Conservation (phyloP, 1,140 invertebrate species). For the Oncopeltus fasciatus region DNA sequence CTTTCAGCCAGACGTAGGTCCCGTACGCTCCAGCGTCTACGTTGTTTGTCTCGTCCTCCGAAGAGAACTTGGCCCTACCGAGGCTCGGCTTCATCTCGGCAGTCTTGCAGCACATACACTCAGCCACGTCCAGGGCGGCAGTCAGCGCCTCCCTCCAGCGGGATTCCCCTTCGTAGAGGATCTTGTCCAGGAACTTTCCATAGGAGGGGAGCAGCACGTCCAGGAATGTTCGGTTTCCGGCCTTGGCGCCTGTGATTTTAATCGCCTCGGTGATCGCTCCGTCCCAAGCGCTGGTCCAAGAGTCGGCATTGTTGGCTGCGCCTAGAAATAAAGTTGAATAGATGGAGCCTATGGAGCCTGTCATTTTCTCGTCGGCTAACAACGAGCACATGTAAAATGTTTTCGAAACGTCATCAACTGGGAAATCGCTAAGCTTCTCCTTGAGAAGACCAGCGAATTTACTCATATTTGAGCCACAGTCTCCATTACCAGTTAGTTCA, state of each 20-base stretch:
- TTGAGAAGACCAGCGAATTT: background rate
- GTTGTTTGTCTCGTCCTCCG: background rate
- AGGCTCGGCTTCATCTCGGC: background rate
- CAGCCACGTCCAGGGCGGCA: background rate
- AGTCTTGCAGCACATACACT: background rate
- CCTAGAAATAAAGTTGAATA: background rate
- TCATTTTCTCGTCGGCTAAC: background rate
- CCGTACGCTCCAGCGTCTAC: background rate
- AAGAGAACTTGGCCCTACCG: background rate
- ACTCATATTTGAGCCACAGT: background rate
- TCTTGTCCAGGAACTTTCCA: background rate
- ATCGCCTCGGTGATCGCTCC: background rate
- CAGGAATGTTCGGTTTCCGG: background rate
- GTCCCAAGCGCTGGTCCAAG: background rate
- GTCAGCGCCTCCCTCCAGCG: background rate
- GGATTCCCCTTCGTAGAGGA: background rate
- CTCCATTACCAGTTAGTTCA: background rate
- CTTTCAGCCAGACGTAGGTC: background rate
- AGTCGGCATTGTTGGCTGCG: background rate
- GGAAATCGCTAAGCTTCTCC: background rate
- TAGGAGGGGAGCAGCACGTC: background rate
- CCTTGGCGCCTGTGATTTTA: background rate
- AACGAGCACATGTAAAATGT: background rate
- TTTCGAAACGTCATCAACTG: background rate
- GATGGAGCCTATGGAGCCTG: background rate